Percentiles rank a stretch among this genome's conserved stretches.
Conservation (phyloP, 2,888 invertebrate genomes). For the Pseudococcus longispinus region DNA sequence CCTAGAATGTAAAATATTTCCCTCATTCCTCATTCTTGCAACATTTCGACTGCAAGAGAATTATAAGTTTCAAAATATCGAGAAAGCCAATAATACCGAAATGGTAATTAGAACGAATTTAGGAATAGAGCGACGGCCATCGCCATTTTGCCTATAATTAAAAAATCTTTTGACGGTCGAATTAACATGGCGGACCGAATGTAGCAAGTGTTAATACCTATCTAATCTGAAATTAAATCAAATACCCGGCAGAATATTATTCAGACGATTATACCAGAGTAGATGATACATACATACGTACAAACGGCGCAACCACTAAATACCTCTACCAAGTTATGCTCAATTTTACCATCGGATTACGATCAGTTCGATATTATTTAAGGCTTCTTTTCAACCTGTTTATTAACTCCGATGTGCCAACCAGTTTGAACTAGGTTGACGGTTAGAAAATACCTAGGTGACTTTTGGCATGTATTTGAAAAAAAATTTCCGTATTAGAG, state of each 20-base stretch:
- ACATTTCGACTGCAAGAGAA: neutral
- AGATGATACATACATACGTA: neutral
- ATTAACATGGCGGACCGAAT: neutral
- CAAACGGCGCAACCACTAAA: slow-evolving; percentile 17
- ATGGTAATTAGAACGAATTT: neutral
- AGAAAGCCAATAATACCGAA: neutral
- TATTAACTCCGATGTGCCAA: slow-evolving; percentile 10
- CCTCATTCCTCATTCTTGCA: neutral
- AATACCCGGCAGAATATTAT: slow-evolving; percentile 37
- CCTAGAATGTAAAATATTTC: neutral
- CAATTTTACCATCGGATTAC: slow-evolving; percentile 28
- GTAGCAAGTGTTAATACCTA: slow-evolving; percentile 21
- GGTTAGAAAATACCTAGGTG: slow-evolving; percentile 12
- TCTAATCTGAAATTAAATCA: slow-evolving; percentile 48
- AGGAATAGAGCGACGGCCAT: neutral
- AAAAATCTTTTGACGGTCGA: slow-evolving; percentile 1
- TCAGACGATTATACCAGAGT: neutral
- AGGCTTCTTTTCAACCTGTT: slow-evolving; percentile 44
- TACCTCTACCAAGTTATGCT: slow-evolving; percentile 11
- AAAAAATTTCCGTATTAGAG: slow-evolving; percentile 27
- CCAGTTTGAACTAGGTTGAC: slow-evolving; percentile 42
- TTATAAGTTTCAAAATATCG: neutral
- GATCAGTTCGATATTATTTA: slow-evolving; percentile 34
- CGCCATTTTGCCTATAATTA: slow-evolving; percentile 1
- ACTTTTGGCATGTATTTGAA: slow-evolving; percentile 20